Base-by-base conservation (phyloP, 2,113 vertebrate species). In the Sialia sialis region DNA sequence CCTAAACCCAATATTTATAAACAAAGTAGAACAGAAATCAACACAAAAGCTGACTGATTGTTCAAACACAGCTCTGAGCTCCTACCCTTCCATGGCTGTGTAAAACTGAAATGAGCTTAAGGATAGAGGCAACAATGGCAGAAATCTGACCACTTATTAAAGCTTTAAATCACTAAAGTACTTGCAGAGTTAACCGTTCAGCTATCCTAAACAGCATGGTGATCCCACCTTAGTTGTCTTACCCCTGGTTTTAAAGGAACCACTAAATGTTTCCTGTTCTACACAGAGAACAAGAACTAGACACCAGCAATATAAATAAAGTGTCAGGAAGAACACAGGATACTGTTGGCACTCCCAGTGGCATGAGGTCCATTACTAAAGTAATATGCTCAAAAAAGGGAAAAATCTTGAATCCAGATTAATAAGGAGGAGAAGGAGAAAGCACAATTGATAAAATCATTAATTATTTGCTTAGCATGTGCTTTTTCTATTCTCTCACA, bases 351-450 rank as follows among this genome's bases (percentile, higher is more conserved):
- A 46, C 30, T 80, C 29, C 18, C 19, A 82, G 46, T 9, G 51
- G 2, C n/a, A 66, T 0, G 0, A 88, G 17, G 12, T 43, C 58
- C 39, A 51, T 48, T 52, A 43, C 77, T 5, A 1, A 39, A 62
- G 29, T 4, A 77, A 54, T 6, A 58, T 1, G 11, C 38, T 68
- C n/a, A 66, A 72, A 84, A 56, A 59, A 44, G 30, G 21, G 30
- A 74, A 81, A 76, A 60, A 9, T 59, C 34, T 72, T 26, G 7
- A 88, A 79, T 49, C 9, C 19, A 49, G 23, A 62, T n/a, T 30
- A 32, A 34, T 83, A 49, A 73, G n/a, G n/a, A n/a, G n/a, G 59
- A 86, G n/a, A 64, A 63, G 18, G 4, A 56, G 8, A 48, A 60
- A 34, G 15, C 5, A 13, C 8, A 79, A 58, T 4, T 32, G 23